phyloP scores from a whole-genome alignment of 2,113 vertebrate species.

The Sander vitreus region DNA sequence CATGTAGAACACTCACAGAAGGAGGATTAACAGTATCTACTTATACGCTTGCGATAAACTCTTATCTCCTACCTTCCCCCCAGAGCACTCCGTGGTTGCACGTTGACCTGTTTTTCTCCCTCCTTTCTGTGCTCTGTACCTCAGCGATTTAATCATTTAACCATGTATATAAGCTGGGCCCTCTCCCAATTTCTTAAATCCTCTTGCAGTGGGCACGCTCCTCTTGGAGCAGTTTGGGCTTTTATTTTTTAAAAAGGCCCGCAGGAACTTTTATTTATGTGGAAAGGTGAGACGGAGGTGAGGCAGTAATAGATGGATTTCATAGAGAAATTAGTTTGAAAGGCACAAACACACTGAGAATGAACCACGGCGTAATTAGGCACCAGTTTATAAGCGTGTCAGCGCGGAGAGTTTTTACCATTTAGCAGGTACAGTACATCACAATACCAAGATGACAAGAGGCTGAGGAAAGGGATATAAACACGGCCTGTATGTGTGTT shows the following conservation, averaged over 20 bases:
- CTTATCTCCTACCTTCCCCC: conserved; percentile 75
- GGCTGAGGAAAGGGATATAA: conserved; percentile 29
- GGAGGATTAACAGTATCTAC: conserved; percentile 81
- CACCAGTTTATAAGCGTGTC: conserved; percentile 61
- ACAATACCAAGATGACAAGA: conserved; percentile 29
- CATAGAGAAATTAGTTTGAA: conserved; percentile 38
- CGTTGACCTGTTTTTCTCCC: conserved; percentile 72
- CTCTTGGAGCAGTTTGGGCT: conserved; percentile 6
- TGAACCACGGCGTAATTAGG: conserved; percentile 39
- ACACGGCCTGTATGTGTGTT: conserved; percentile 36
- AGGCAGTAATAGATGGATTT: conserved; percentile 35
- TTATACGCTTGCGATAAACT: conserved; percentile 79
- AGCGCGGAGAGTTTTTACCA: neutral
- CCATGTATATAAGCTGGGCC: conserved; percentile 70
- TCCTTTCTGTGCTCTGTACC: conserved; percentile 50
- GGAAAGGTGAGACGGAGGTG: conserved; percentile 45
- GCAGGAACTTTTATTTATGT: conserved; percentile 47
- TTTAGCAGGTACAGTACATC: conserved; percentile 45
- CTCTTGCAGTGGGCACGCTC: conserved; percentile 47
- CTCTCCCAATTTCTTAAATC: conserved; percentile 65
- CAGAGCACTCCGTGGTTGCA: conserved; percentile 72
- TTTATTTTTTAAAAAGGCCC: conserved; percentile 14
- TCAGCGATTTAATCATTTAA: conserved; percentile 75
- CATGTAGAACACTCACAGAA: conserved; percentile 71
- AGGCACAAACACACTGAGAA: conserved; percentile 43